These are phyloP conservation scores for Corythornis cristatus DNA, from an alignment of 2,113 vertebrate genomes.

Conservation along the genomic window DNA sequence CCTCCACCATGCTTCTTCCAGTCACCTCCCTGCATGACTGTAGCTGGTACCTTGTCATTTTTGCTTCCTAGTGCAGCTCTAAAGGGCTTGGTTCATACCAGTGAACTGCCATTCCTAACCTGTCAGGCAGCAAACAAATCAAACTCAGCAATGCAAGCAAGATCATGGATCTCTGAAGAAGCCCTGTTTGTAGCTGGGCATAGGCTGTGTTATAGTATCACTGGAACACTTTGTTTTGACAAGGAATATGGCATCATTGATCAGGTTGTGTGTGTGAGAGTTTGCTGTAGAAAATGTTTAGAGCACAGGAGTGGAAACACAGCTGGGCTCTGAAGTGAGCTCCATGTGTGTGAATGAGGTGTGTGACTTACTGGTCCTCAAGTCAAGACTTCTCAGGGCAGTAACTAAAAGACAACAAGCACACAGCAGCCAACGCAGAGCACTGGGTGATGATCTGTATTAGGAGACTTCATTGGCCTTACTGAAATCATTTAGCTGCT, in stretches of 20 bases:
- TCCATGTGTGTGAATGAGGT: rapidly evolving
- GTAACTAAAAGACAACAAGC: not conserved
- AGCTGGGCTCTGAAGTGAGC: not conserved
- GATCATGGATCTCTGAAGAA: slow-evolving; percentile 10
- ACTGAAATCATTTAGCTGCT: not conserved
- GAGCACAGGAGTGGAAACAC: not conserved
- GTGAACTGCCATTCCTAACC: not conserved
- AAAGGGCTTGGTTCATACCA: not conserved
- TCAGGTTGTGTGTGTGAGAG: not conserved
- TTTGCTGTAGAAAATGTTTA: not conserved
- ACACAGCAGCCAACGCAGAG: not conserved
- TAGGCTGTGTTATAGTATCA: not conserved
- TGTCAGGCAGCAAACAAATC: slow-evolving; percentile 37
- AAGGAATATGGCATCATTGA: not conserved
- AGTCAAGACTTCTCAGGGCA: not conserved
- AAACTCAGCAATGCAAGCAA: not conserved
- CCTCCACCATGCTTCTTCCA: not conserved
- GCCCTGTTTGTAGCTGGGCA: not conserved
- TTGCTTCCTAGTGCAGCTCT: not conserved
- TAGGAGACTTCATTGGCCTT: not conserved
- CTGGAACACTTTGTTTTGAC: slow-evolving; percentile 25
- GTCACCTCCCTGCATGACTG: not conserved
- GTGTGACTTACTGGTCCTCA: not conserved
- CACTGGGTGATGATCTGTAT: not conserved
- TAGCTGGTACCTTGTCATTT: not conserved